Base-by-base conservation (phyloP, 2,888 invertebrate species). In the Leptopilina myrica region DNA sequence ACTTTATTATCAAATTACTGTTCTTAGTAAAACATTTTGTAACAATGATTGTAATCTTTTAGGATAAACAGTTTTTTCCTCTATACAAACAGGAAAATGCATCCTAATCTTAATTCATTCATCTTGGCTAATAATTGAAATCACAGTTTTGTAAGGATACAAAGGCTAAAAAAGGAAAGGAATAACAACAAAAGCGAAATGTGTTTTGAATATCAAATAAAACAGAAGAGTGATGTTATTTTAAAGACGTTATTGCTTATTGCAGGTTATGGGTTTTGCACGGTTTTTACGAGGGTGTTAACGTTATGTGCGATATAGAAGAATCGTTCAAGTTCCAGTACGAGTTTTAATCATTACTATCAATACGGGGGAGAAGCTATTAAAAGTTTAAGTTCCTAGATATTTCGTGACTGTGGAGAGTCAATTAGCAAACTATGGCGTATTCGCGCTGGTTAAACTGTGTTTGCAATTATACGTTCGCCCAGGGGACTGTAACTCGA, bases 301-400 rank as follows among this genome's bases (percentile, higher is more conserved):
- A 56, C 40, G 33, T 56, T 73, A 73, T 9, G 73, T 11, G 26
- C 11, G 73, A 59, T 56, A 56, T 73, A 73, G 56, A 33, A 56
- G 73, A 14, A 73, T 40, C 40, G 33, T 56, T 73, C 15, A 56
- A 59, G 73, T 73, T 33, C 40, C 40, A 73, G 56, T 56, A n/a
- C 73, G 56, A 56, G 73, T 73, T 73, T 73, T 73, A 73, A 73
- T 73, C 56, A 73, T 73, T 56, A 56, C 73, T 73, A 73, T 73
- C 73, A 73, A 73, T 73, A 33, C 56, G 56, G 33, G 33, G 8
- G 11, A n/a, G 33, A 33, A n/a, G 33, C 73, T 73, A 73, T 73
- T 73, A 73, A 73, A 73, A 73, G 73, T 40, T 73, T 7, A n/a
- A 73, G 73, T 73, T 73, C 11, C 73, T 56, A 33, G 33, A 56